These are phyloP conservation scores for Oncopodura yosiiana DNA, from an alignment of 1,140 invertebrate species.

Conservation along the genomic window DNA sequence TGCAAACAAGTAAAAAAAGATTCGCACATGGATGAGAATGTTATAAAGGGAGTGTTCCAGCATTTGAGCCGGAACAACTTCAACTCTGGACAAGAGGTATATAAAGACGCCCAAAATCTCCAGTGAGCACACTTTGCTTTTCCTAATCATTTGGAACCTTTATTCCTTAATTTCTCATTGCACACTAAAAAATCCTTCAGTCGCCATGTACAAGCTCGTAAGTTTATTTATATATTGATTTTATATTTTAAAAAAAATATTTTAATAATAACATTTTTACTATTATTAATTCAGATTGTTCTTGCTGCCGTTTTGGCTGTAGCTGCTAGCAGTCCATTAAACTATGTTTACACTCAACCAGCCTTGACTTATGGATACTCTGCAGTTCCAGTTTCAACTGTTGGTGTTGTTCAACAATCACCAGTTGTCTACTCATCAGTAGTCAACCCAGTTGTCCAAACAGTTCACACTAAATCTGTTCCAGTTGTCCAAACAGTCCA, in stretches of 20 bases:
- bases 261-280: not conserved
- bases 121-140: not conserved
- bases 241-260: not conserved
- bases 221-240: not conserved
- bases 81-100: no score
- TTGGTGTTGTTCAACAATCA: not conserved
- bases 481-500: no score
- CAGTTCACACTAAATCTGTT: not conserved
- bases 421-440: not conserved
- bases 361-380: not conserved
- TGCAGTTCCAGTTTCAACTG: not conserved
- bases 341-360: constrained; percentile 2
- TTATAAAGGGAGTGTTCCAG: not conserved
- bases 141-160: constrained; percentile 2
- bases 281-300: constrained; percentile 7
- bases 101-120: constrained; percentile 7
- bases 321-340: constrained; percentile 4
- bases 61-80: constrained; percentile 1
- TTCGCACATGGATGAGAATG: not conserved
- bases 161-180: not conserved
- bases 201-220: constrained; percentile 20
- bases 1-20: no score
- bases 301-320: constrained; percentile 1
- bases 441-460: constrained; percentile 5
- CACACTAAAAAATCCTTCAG: not conserved